phyloP scores from a whole-genome alignment of 2,113 vertebrate genomes.

The Chaenogobius annularis region DNA sequence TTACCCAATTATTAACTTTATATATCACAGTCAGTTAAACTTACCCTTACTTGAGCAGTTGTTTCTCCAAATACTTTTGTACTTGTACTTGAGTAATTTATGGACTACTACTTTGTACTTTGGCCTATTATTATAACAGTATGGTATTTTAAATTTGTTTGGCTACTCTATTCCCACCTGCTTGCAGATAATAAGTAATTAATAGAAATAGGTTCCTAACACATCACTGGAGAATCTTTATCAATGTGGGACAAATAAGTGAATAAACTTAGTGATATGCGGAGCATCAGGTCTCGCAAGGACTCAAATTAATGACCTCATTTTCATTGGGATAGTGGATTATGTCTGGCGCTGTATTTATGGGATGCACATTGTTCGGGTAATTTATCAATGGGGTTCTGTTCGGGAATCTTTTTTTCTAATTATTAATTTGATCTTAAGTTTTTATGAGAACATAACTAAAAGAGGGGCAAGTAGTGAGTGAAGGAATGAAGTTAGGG shows the following conservation, averaged over 20 bases:
- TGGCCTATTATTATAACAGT: background rate
- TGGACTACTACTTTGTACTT: too few relatives aligned
- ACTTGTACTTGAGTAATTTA: too few relatives aligned
- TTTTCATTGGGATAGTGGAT: constrained; percentile 29
- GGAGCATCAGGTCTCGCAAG: background rate
- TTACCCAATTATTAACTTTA: too few relatives aligned
- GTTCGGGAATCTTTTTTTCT: constrained; percentile 25
- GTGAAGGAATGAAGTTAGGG: background rate
- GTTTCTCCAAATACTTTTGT: background rate
- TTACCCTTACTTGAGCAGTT: background rate
- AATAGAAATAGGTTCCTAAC: background rate
- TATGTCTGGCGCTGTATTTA: constrained; percentile 12
- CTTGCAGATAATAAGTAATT: too few relatives aligned
- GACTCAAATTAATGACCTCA: constrained; percentile 34
- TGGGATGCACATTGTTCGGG: constrained; percentile 35
- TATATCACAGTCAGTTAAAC: background rate
- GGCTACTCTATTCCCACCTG: background rate
- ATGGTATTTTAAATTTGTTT: background rate
- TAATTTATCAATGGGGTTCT: constrained; percentile 17
- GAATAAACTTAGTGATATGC: constrained; percentile 15
- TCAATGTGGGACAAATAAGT: constrained; percentile 5
- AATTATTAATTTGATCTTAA: background rate
- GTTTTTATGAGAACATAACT: background rate
- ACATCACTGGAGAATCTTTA: background rate
- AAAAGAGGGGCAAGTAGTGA: background rate